A percentile compares a stretch with the other conserved stretches of the same genome.
Conservation (phyloP, 2,113 vertebrate species). For the Spheniscus mendiculus region DNA sequence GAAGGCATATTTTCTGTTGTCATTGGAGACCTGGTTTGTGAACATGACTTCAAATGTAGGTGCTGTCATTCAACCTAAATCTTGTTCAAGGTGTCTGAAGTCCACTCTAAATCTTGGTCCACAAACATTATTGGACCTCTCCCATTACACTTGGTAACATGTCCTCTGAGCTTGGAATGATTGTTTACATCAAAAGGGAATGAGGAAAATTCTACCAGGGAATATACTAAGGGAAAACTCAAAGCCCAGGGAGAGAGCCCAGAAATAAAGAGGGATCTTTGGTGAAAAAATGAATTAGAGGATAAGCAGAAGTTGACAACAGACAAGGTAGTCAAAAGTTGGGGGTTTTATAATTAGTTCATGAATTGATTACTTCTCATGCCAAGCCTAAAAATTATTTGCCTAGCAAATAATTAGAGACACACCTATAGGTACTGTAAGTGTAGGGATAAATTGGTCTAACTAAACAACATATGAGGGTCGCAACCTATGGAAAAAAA, state of each 20-base stretch:
- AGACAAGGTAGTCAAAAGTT: fast-evolving
- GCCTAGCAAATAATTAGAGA: neutral
- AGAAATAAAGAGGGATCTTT: neutral
- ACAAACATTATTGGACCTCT: neutral
- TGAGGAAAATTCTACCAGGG: neutral
- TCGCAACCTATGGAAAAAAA: neutral
- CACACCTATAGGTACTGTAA: neutral
- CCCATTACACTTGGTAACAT: neutral
- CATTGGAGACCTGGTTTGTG: neutral
- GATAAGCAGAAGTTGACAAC: neutral
- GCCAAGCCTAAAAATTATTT: neutral
- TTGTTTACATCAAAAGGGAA: neutral
- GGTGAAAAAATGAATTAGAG: neutral
- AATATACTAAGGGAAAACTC: neutral
- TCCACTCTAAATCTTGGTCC: neutral
- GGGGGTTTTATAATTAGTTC: fast-evolving
- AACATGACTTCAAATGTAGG: neutral
- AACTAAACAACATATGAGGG: neutral
- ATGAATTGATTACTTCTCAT: neutral
- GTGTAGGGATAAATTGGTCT: neutral
- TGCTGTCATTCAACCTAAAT: neutral
- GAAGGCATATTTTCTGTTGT: neutral
- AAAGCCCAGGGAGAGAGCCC: fast-evolving
- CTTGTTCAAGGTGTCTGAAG: neutral
- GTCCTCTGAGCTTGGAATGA: neutral